These are phyloP conservation scores for Plagodis pulveraria DNA, from an alignment of 2,888 invertebrate genomes.

Conservation along the genomic window DNA sequence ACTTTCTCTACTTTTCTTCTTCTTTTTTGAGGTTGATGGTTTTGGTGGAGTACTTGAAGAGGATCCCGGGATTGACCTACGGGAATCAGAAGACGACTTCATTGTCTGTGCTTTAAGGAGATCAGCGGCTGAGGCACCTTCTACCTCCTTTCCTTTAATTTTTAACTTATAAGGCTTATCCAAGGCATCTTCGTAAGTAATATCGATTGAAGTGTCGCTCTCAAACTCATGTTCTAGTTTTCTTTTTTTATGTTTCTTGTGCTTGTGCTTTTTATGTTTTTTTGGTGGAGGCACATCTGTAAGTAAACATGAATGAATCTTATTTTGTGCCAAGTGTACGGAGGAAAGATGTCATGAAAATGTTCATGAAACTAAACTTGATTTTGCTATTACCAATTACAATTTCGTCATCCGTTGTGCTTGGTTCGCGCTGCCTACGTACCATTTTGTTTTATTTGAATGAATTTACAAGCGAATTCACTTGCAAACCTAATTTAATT, in stretches of 20 bases:
- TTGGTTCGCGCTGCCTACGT: constrained; percentile 73
- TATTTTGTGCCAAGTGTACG: background rate
- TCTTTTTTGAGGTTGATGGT: constrained; percentile 84
- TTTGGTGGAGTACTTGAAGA: constrained; percentile 79
- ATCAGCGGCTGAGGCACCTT: constrained; percentile 78
- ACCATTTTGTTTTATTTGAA: constrained; percentile 57
- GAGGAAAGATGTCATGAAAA: constrained; percentile 3
- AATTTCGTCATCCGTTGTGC: constrained; percentile 78
- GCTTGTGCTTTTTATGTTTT: constrained; percentile 87
- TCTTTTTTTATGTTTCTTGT: constrained; percentile 85
- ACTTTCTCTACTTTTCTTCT: constrained; percentile 90
- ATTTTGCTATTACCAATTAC: constrained; percentile 65
- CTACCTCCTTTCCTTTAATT: constrained; percentile 77
- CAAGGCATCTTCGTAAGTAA: constrained; percentile 74
- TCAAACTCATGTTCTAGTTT: constrained; percentile 82
- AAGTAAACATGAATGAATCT: constrained; percentile 22
- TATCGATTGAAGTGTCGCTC: constrained; percentile 81
- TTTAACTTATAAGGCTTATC: constrained; percentile 83
- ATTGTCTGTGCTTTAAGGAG: constrained; percentile 78
- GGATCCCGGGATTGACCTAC: constrained; percentile 72
- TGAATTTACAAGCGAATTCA: background rate
- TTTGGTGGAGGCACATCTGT: constrained; percentile 81
- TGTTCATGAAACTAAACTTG: constrained; percentile 25
- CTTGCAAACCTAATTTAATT: no score
- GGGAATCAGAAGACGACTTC: constrained; percentile 73